These are phyloP conservation scores for Orius laevigatus DNA, from an alignment of 1,140 invertebrate species.

Conservation along the genomic window DNA sequence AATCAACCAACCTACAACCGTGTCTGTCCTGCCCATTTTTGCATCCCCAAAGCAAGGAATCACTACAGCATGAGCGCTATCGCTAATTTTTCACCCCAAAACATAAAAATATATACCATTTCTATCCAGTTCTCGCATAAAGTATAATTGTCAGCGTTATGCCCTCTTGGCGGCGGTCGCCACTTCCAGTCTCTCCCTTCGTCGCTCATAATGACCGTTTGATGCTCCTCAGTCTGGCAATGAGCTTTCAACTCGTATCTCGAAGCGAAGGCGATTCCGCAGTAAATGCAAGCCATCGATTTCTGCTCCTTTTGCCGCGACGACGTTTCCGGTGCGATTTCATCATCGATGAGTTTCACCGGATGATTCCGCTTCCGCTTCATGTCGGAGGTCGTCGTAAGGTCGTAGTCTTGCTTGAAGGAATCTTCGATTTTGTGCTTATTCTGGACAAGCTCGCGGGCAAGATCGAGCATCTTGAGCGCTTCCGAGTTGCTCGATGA, in stretches of 20 bases:
- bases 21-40: too few species aligned
- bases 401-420: slow-evolving; percentile 1
- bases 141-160: slow-evolving; percentile 31
- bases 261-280: slow-evolving; percentile 39
- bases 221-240: slow-evolving; percentile 46
- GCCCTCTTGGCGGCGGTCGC: slow-evolving; percentile 47
- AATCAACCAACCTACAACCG: too few species aligned
- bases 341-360: slow-evolving; percentile 19
- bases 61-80: too few species aligned
- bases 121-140: slow-evolving; percentile 39
- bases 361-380: slow-evolving; percentile 20
- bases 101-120: slow-evolving; percentile 15
- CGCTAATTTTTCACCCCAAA: too few species aligned
- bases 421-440: slow-evolving; percentile 4
- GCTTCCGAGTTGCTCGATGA: slow-evolving; percentile 28
- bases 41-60: too few species aligned
- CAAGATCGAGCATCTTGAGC: slow-evolving; percentile 31
- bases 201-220: slow-evolving; percentile 51
- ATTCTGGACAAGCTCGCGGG: slow-evolving; percentile 29
- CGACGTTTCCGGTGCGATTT: too few species aligned
- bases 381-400: slow-evolving; percentile 8
- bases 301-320: not conserved
- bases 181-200: slow-evolving; percentile 53
- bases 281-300: slow-evolving; percentile 35
- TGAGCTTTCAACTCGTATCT: slow-evolving; percentile 41